Conservation (phyloP, 2,888 invertebrate species). For the Cyclophora albipunctata region DNA sequence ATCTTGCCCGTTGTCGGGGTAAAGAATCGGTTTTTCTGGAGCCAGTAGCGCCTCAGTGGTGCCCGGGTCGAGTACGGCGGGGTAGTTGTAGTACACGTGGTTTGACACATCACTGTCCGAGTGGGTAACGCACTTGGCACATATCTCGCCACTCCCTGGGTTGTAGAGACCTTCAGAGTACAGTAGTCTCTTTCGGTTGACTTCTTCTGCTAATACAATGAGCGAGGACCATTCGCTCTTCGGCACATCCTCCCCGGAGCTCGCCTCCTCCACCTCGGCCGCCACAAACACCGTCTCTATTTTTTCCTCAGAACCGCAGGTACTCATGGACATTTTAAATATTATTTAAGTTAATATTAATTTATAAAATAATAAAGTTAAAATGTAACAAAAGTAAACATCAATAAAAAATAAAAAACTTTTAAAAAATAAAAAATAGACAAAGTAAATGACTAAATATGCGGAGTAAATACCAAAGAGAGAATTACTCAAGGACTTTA, state of each 20-base stretch:
- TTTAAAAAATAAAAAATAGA: no score
- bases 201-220: slow-evolving; percentile 12
- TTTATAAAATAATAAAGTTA: no score
- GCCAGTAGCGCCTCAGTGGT: slow-evolving; percentile 28
- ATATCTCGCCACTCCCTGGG: slow-evolving; percentile 34
- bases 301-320: slow-evolving; percentile 5
- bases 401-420: no score
- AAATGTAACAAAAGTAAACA: no score
- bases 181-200: slow-evolving; percentile 24
- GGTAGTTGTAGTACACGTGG: slow-evolving; percentile 34
- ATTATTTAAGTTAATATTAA: no score
- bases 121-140: slow-evolving; percentile 26
- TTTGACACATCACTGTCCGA: slow-evolving; percentile 30
- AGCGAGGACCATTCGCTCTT: slow-evolving; percentile 38
- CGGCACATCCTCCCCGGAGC: slow-evolving; percentile 26
- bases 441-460: no score
- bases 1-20: slow-evolving; percentile 32
- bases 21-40: slow-evolving; percentile 21
- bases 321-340: slow-evolving; percentile 9
- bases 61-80: slow-evolving; percentile 36
- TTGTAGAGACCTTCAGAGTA: slow-evolving; percentile 23
- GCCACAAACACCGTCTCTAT: slow-evolving; percentile 1
- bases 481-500: no score
- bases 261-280: slow-evolving; percentile 6
- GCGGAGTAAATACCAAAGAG: no score